Evolutionary conservation across 2,888 invertebrate species (phyloP), one percentile per base, ranked within the genome.

Genomic region (Itoplectis maculator): DNA sequence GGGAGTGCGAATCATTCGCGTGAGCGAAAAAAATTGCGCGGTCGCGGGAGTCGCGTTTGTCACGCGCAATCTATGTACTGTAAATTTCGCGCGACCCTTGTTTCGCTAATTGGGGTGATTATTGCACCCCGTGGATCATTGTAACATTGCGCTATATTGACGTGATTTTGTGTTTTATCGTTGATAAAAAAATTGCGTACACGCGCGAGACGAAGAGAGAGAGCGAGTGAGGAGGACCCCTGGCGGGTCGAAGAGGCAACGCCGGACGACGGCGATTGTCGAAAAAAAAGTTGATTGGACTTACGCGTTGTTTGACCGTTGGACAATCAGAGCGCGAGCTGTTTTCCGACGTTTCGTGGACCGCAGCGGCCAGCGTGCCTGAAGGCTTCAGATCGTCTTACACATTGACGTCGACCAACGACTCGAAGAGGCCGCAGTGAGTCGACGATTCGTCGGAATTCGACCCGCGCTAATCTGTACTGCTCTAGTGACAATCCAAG

Each of bases 231-330:
- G 13, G 35, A n/a, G 78, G 54, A 84, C 87, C 87, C 87, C 87
- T 86, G 88, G 89, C 63, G 88, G 88, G 88, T 84, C 66, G 42
- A 49, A 45, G 47, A 42, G 79, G 75, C 83, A 83, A 65, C 68
- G 83, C 70, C 40, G 73, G 59, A 29, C 15, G 69, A 68, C 70
- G 74, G 59, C 65, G 18, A 69, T 81, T 83, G 79, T 78, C 84
- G 74, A 82, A 81, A 84, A 86, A 81, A 29, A 29, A 29, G 85
- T 82, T 80, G 83, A 84, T 86, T 85, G 84, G 75, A 87, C 79
- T 81, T 73, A 85, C 76, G 79, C 78, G 77, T 79, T 77, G 49
- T 66, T 84, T 81, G 68, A 83, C 69, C 78, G 75, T 79, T 82
- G 74, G 81, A 82, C 81, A 81, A 85, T 83, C 79, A 72, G 79